Evolutionary conservation across 2,888 invertebrate species (phyloP).

Genomic region (Acholoe squamosa): DNA sequence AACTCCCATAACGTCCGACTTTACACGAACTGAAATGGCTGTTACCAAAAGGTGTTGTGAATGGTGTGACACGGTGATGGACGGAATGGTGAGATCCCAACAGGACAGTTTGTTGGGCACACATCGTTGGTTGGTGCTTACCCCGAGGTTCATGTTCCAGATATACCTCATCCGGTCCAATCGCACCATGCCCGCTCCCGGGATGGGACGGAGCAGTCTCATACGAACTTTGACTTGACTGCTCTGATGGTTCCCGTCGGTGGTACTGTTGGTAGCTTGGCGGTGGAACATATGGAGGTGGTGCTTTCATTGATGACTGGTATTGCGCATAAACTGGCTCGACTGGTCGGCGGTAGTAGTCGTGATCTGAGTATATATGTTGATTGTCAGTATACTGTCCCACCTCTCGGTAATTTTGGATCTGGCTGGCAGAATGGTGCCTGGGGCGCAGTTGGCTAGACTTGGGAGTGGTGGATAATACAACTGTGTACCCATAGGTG

Average conservation of each 20-base stretch:
- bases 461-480: conserved; percentile 55
- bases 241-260: conserved; percentile 10
- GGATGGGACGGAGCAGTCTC: conserved; percentile 50
- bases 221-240: conserved; percentile 42
- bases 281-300: conserved; percentile 68
- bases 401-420: background rate
- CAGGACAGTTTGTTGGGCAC: background rate
- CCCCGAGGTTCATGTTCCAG: background rate
- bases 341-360: conserved; percentile 14
- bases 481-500: conserved; percentile 50
- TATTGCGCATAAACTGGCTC: background rate
- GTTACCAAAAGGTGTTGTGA: conserved; percentile 29
- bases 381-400: background rate
- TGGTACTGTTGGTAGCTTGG: conserved; percentile 64
- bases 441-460: background rate
- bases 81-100: background rate
- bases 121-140: conserved; percentile 14
- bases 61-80: conserved; percentile 4
- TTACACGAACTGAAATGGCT: conserved; percentile 27
- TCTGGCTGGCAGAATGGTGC: background rate
- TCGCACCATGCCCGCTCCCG: background rate
- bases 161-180: background rate
- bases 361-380: conserved; percentile 26
- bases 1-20: background rate
- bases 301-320: conserved; percentile 26